These are phyloP conservation scores for Nematostella vectensis DNA, from an alignment of 92 coral and sea anemone species.

Conservation along the genomic window DNA sequence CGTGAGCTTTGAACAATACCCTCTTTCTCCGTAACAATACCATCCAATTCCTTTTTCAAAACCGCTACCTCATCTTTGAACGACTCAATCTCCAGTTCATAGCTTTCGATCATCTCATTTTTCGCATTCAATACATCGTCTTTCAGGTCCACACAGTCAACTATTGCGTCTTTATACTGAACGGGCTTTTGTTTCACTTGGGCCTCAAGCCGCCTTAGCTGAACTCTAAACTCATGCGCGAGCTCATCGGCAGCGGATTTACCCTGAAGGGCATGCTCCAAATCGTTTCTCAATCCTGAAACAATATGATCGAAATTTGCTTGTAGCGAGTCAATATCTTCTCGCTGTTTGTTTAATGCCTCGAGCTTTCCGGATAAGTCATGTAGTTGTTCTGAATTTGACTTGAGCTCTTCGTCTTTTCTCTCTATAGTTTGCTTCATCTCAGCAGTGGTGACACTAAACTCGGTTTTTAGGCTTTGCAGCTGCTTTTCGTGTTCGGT, in stretches of 20 bases:
- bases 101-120: constrained; percentile 36
- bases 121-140: constrained; percentile 5
- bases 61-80: constrained; percentile 24
- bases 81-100: constrained; percentile 23
- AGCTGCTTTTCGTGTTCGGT: constrained; percentile 8
- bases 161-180: constrained; percentile 21
- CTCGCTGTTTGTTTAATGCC: constrained; percentile 33
- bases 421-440: constrained; percentile 1
- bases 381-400: constrained; percentile 19
- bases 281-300: constrained; percentile 78
- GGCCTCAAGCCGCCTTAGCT: constrained; percentile 28
- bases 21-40: constrained; percentile 12
- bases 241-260: constrained; percentile 66
- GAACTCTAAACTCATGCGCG: constrained; percentile 57
- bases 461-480: constrained; percentile 8
- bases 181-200: constrained; percentile 7
- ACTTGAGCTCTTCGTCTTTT: constrained; percentile 16
- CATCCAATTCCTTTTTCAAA: constrained; percentile 27
- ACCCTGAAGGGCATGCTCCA: constrained; percentile 63
- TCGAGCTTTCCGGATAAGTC: constrained; percentile 20
- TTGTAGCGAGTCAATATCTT: constrained; percentile 56
- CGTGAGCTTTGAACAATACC: neutral
- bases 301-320: constrained; percentile 78
- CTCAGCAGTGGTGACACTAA: constrained; percentile 14
- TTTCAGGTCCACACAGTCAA: constrained; percentile 17